Evolutionary conservation across 2,888 invertebrate genomes (phyloP).

Genomic region (Andrena flavipes): DNA sequence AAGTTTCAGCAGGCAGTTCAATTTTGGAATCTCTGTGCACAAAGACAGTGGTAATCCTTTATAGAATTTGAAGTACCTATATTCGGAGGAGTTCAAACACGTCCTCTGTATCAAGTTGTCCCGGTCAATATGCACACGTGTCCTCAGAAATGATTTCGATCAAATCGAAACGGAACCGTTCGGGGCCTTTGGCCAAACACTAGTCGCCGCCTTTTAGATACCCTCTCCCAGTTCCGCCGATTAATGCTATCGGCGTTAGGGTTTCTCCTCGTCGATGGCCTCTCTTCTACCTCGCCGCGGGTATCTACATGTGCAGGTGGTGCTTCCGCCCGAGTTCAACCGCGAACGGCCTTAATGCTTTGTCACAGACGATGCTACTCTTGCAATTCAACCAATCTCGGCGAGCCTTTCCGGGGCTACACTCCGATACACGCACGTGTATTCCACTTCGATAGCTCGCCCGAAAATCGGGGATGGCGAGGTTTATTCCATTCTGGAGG

Average conservation of each 20-base stretch:
- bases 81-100: conserved; percentile 26
- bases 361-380: conserved; percentile 26
- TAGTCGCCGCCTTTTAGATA: conserved; percentile 40
- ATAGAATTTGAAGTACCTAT: background rate
- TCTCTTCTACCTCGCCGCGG: background rate
- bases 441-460: conserved; percentile 10
- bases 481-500: conserved; percentile 12
- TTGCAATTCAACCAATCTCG: conserved; percentile 23
- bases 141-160: conserved; percentile 39
- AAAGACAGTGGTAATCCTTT: background rate
- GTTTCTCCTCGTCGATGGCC: conserved; percentile 6
- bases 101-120: conserved; percentile 19
- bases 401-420: background rate
- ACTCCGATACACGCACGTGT: background rate
- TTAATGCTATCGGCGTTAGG: conserved; percentile 19
- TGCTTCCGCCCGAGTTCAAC: conserved; percentile 19
- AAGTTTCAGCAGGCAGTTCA: background rate
- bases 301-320: conserved; percentile 40
- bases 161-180: conserved; percentile 28
- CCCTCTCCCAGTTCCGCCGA: background rate
- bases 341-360: conserved; percentile 38
- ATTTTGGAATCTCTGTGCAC: background rate
- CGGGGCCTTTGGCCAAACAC: conserved; percentile 34
- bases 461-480: conserved; percentile 5
- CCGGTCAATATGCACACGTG: conserved; percentile 39